These are phyloP conservation scores for Tragopan temminckii DNA, from an alignment of 2,797 vertebrate genomes.

Conservation along the genomic window DNA sequence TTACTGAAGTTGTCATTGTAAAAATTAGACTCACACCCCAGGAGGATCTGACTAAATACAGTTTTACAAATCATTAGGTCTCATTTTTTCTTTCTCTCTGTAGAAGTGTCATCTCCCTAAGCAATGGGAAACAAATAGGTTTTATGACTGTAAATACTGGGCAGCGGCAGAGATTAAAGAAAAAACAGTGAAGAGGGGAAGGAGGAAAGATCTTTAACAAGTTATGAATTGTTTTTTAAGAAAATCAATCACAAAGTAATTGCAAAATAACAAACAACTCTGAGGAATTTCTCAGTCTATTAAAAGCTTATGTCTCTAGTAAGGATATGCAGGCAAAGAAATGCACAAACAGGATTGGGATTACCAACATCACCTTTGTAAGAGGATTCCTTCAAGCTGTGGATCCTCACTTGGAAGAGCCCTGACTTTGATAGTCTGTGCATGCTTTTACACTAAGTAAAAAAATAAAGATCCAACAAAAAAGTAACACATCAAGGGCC, in stretches of 20 bases:
- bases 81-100: not conserved
- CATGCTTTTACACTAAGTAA: not conserved
- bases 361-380: conserved; percentile 20
- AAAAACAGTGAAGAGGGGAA: not conserved
- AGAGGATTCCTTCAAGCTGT: not conserved
- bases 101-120: not conserved
- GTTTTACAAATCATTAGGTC: not conserved
- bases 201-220: conserved; percentile 51
- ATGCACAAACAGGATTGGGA: not conserved
- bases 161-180: conserved; percentile 14
- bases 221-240: conserved; percentile 54
- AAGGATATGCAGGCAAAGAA: not conserved
- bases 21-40: not conserved
- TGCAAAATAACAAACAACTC: conserved; percentile 62
- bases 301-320: not conserved
- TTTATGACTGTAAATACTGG: conserved; percentile 4
- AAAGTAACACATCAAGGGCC: not conserved
- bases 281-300: conserved; percentile 7
- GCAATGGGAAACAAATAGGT: not conserved
- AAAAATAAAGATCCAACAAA: not conserved
- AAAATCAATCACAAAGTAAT: conserved; percentile 61
- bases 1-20: not conserved
- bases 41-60: not conserved
- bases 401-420: not conserved
- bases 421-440: not conserved